A percentile compares a stretch with the other conserved stretches of the same genome.
phyloP scores from a whole-genome alignment of 2,888 invertebrate species.

The Spisula subtruncata region DNA sequence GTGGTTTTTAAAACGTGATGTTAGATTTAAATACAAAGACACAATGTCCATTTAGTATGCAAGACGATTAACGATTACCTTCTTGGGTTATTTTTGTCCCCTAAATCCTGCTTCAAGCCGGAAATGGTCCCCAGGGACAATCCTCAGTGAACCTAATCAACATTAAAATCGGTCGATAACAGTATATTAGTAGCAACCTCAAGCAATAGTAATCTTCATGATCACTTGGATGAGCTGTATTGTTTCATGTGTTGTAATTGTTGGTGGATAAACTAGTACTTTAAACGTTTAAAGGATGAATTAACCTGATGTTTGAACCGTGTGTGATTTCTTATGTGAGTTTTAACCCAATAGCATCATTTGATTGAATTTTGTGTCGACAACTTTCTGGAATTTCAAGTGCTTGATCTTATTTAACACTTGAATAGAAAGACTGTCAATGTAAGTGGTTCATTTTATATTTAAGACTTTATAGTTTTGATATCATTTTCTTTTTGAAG shows the following conservation, averaged over 20 bases:
- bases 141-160: background rate
- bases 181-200: background rate
- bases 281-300: background rate
- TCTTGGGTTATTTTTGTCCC: background rate
- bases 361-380: no score
- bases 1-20: background rate
- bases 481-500: no score
- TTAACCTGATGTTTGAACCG: background rate
- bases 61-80: background rate
- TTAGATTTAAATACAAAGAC: background rate
- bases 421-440: no score
- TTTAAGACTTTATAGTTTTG: no score
- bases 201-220: background rate
- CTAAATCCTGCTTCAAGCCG: background rate
- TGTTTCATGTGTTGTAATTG: background rate
- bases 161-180: conserved; percentile 3
- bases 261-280: background rate
- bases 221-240: background rate
- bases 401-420: no score
- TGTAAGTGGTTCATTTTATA: no score
- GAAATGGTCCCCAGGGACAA: background rate
- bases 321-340: no score
- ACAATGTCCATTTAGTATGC: background rate
- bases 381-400: background rate
- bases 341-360: no score